Conservation (phyloP, 2,797 vertebrate genomes). For the Diplodus puntazzo region DNA sequence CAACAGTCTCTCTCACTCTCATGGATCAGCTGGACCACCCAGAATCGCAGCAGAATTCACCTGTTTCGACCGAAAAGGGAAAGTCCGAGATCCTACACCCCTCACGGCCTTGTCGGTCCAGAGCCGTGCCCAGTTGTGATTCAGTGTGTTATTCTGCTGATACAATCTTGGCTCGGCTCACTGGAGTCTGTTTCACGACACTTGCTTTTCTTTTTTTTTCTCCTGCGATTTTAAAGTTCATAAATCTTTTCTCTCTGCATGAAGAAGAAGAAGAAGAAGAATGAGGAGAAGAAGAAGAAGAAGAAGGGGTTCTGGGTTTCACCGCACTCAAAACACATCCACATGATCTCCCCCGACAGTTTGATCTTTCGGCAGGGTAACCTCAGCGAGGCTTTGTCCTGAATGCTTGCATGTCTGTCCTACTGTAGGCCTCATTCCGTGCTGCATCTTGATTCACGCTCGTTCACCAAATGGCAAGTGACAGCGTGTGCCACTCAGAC, state of each 20-base stretch:
- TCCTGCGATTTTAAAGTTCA: constrained; percentile 13
- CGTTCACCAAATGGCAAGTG: constrained; percentile 72
- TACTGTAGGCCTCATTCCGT: constrained; percentile 21
- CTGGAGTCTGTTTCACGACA: constrained; percentile 34
- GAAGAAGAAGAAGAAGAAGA: constrained; percentile 12
- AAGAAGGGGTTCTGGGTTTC: constrained; percentile 39
- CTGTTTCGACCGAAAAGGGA: constrained; percentile 58
- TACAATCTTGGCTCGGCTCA: constrained; percentile 50
- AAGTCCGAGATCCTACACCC: constrained; percentile 44
- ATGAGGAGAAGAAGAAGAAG: neutral
- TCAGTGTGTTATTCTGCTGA: constrained; percentile 48
- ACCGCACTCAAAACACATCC: constrained; percentile 45
- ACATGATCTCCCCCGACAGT: constrained; percentile 37
- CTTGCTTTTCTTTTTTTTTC: constrained; percentile 24
- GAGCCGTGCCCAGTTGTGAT: constrained; percentile 56
- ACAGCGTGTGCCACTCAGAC: constrained; percentile 76
- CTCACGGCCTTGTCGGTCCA: constrained; percentile 26
- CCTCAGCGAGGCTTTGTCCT: constrained; percentile 63
- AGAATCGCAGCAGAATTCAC: constrained; percentile 53
- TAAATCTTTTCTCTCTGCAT: constrained; percentile 25
- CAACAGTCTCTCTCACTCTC: neutral
- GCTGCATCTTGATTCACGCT: constrained; percentile 42
- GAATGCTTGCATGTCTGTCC: constrained; percentile 47
- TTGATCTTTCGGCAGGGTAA: constrained; percentile 48
- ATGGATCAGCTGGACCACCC: constrained; percentile 66